A percentile compares a stretch with the other conserved stretches of the same genome.
These are phyloP conservation scores for Alouatta palliata DNA, from an alignment of 2,113 vertebrate species.

Conservation along the genomic window DNA sequence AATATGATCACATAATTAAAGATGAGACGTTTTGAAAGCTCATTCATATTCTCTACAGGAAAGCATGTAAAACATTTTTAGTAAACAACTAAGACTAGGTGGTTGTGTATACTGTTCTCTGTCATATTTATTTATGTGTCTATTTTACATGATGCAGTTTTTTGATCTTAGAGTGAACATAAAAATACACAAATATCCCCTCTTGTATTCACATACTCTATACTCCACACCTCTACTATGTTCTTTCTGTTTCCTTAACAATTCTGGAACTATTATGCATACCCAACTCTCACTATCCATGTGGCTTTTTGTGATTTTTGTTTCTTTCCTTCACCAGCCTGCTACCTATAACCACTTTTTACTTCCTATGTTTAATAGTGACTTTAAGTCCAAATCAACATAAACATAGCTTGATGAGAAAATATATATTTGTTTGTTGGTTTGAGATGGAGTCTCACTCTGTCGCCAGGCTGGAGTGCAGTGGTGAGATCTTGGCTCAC, in stretches of 20 bases:
- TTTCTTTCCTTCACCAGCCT: not conserved
- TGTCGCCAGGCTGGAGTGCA: no score
- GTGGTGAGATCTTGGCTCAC: no score
- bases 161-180: not conserved
- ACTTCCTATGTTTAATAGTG: not conserved
- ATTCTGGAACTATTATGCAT: not conserved
- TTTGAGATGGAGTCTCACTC: no score
- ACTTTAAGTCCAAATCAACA: not conserved
- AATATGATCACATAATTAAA: constrained; percentile 1
- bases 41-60: not conserved
- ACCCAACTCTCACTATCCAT: not conserved
- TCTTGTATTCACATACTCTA: not conserved
- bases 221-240: not conserved
- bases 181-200: not conserved
- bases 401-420: not conserved
- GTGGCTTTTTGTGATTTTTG: not conserved
- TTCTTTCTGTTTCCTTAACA: not conserved
- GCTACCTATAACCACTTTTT: not conserved
- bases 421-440: not conserved
- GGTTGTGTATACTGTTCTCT: not conserved
- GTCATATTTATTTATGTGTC: not conserved
- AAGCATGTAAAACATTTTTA: not conserved
- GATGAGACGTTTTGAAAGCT: not conserved
- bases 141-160: not conserved
- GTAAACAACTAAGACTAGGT: not conserved